Evolutionary conservation across 2,888 invertebrate species (phyloP), one percentile per base, ranked within the genome.

Genomic region (Hyalella azteca): DNA sequence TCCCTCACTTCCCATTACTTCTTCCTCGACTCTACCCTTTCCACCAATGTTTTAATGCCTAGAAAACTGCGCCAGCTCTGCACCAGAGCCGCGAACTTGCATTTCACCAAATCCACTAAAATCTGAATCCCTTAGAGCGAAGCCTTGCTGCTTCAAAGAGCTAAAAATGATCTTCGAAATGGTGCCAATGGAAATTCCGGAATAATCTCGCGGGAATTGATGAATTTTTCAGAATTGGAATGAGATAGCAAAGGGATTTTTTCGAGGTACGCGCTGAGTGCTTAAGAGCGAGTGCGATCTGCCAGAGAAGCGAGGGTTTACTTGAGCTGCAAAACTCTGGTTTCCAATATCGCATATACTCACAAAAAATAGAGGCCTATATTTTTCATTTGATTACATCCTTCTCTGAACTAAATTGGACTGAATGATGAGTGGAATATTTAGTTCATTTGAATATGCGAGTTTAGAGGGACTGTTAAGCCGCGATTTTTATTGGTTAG

Each of bases 181-280:
- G 54, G 54, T 54, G 54, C 54, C 54, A 54, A 22, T 54, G 54
- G 54, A 54, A 54, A 54, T 54, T 54, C 26, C 29, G 26, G 54
- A 54, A 54, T 54, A 26, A 54, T 54, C 54, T 54, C 54, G 26
- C 54, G 1, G 54, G 54, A 54, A 54, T 54, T 22, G 54, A 3
- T 29, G 26, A 5, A 54, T 3, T 54, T 54, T 54, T 54, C 29
- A 11, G 54, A 54, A 54, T 54, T 26, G 54, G 26, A 54, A 54
- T 54, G 54, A 54, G 54, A 22, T 54, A 19, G 13, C 13, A n/a
- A 50, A 50, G n/a, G 50, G 15, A 3, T 50, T 50, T 50, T 50
- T 13, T 19, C 22, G 7, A 2, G 26, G 2, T 7, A 11, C n/a
- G n/a, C 22, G 7, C 50, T 7, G 26, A 26, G 22, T 29, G 1